Evolutionary conservation across 2,888 invertebrate genomes (phyloP), one percentile per base, ranked within the genome.

Genomic region (Acanthosepion pharaonis): DNA sequence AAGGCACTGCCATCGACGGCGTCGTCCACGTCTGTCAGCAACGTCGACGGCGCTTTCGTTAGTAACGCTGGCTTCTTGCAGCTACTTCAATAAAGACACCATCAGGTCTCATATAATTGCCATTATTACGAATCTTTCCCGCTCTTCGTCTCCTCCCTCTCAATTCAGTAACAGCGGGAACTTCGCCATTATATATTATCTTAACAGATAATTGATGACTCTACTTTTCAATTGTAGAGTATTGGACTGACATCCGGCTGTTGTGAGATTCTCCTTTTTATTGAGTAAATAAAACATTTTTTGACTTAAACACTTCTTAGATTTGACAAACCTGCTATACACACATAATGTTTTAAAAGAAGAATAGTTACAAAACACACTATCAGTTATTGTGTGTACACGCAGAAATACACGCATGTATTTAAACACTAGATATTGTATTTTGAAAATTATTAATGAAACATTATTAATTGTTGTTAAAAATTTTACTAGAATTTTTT

Each of bases 101-200:
- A 78, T 78, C 78, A 78, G 78, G 78, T 78, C 78, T 78, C 78
- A 78, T 78, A 78, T 78, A 78, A 78, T 78, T 78, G 78, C 78
- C 78, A 78, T 78, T 78, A 78, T 78, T 78, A 33, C 78, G n/a
- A n/a, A 78, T n/a, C 78, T 78, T 33, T 15, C 15, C 9, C 15
- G 78, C 15, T 15, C 33, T 78, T 33, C 78, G n/a, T 78, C 78
- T 78, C 78, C 78, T 78, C n/a, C 78, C n/a, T 15, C 78, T 78
- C 78, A n/a, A 78, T 78, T 78, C 33, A 33, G 78, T 78, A 15
- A 33, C 15, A n/a, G 11, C 78, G n/a, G 8, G 78, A 78, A 78
- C n/a, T n/a, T 78, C 78, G 78, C n/a, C 78, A 78, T 78, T 78
- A 78, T 78, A 15, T n/a, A 78, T n/a, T n/a, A 78, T 78, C 78